These are phyloP conservation scores for Sceloporus undulatus DNA, from an alignment of 2,113 vertebrate species.

Conservation along the genomic window DNA sequence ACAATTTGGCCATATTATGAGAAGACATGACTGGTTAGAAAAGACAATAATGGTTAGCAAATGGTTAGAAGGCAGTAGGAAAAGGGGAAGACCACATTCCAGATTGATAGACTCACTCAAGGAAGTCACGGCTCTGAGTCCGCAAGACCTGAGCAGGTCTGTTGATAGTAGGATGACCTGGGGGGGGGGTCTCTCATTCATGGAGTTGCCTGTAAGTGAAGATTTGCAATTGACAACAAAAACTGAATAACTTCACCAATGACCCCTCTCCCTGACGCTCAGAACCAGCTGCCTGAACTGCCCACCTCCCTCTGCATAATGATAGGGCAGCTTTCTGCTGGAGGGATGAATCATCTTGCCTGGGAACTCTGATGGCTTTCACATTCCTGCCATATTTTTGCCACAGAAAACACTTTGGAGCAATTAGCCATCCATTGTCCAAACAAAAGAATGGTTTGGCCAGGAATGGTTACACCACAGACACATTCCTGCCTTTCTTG, in stretches of 20 bases:
- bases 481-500: background rate
- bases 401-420: background rate
- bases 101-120: no score
- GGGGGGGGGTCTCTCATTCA: no score
- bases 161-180: no score
- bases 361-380: background rate
- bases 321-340: background rate
- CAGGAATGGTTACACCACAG: background rate
- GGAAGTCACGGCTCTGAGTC: no score
- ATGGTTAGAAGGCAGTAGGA: no score
- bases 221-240: background rate
- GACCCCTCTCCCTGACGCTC: background rate
- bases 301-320: background rate
- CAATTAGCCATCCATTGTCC: background rate
- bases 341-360: slow-evolving; percentile 2
- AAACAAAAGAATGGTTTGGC: background rate
- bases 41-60: no score
- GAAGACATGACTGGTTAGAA: no score
- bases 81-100: no score
- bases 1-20: no score
- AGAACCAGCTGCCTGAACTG: background rate
- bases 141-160: no score
- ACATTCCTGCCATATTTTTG: background rate
- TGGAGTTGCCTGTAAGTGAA: no score
- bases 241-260: background rate